Conservation (phyloP, 2,888 invertebrate genomes). For the Campoplex nolae region DNA sequence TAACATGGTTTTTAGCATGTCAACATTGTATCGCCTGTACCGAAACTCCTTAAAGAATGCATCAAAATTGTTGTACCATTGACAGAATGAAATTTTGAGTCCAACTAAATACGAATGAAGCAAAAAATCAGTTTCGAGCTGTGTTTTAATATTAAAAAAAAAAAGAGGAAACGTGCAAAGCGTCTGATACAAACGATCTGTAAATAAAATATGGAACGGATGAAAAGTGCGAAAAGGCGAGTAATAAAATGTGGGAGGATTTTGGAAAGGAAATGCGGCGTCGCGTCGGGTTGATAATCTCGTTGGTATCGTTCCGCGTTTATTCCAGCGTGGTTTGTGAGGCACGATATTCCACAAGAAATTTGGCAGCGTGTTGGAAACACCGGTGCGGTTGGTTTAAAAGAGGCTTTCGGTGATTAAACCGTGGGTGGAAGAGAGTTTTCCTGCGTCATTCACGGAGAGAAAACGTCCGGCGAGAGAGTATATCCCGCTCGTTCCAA, state of each 20-base stretch:
- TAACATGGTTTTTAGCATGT: too few species aligned
- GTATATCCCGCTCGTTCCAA: constrained; percentile 14
- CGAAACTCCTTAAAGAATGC: too few species aligned
- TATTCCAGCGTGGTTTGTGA: constrained; percentile 18
- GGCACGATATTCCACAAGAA: constrained; percentile 47
- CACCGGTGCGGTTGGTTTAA: constrained; percentile 43
- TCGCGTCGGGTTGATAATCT: constrained; percentile 60
- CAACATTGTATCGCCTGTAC: too few species aligned
- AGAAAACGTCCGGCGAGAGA: constrained; percentile 59
- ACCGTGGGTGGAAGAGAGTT: constrained; percentile 70
- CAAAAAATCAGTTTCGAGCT: neutral
- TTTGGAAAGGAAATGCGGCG: constrained; percentile 61
- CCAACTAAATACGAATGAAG: too few species aligned
- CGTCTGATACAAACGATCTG: constrained; percentile 1
- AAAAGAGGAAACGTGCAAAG: neutral
- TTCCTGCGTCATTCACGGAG: constrained; percentile 58
- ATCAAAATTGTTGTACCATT: too few species aligned
- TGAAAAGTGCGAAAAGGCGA: neutral
- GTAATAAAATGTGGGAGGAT: constrained; percentile 22
- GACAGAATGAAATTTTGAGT: too few species aligned
- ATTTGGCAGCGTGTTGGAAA: constrained; percentile 65
- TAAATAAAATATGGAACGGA: constrained; percentile 16
- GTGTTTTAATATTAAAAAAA: neutral
- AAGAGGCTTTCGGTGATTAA: constrained; percentile 52
- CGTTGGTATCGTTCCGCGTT: constrained; percentile 51